Evolutionary conservation across 2,888 invertebrate species (phyloP), one percentile per base, ranked within the genome.

Genomic region (Phengaris arion): DNA sequence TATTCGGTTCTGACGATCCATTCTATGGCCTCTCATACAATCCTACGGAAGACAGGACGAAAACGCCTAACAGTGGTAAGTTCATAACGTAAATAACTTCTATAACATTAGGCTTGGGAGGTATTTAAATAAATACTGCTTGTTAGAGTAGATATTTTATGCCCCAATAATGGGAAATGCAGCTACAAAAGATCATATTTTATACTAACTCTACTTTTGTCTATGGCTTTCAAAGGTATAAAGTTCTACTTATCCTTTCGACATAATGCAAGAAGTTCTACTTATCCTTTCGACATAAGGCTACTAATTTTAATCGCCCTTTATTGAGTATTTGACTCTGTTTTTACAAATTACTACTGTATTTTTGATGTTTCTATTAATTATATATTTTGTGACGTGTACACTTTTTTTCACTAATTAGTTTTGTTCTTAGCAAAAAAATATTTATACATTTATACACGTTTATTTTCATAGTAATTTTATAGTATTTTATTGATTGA

Each of bases 1-100:
- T 94, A 75, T 94, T 94, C 81, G 91, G 92, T 54, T 85, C 90
- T 3, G 94, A 94, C 70, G 94, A 94, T 84, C 93, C 94, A n/a
- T 92, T 94, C 84, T 94, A 94, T 85, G 93, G 93, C 59, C 86
- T 94, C 74, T 84, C 91, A 15, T 93, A 85, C 83, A 92, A 89
- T 81, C 80, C 86, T 9, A 80, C 84, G 78, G 93, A 93, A 54
- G 93, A 93, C 64, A 84, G 89, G 74, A 76, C 88, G 57, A 93
- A 92, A 81, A 68, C 86, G 2, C 78, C 83, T 68, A 89, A 86
- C 78, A 88, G 84, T 84, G 93, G 93, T 93, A 82, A 91, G 92
- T 85, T 79, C 45, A 46, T 52, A 45, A 55, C 68, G 7, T 51
- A 73, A 22, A 74, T 68, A 74, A 4, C 9, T 48, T 70, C 48